Conservation (phyloP, 2,797 vertebrate genomes). For the Micropoecilia bifurca region DNA sequence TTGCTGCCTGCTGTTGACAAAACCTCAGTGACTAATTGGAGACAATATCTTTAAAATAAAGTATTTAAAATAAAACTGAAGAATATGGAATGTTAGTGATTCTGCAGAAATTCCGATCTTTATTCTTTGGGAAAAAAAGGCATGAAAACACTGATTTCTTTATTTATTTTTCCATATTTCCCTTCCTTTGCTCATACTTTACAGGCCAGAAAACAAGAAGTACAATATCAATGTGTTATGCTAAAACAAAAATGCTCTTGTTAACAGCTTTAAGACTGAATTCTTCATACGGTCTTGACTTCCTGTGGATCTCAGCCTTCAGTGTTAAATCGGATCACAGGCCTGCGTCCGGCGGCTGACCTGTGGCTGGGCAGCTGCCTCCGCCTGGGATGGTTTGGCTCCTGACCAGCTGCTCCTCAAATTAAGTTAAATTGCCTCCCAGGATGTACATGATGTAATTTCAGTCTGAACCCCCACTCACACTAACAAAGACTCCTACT, state of each 20-base stretch:
- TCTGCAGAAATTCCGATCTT: not conserved
- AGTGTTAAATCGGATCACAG: not conserved
- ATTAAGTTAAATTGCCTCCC: conserved; percentile 68
- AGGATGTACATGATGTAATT: conserved; percentile 52
- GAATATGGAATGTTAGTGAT: not conserved
- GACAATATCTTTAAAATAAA: not conserved
- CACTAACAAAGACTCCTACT: not conserved
- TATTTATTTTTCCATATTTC: not conserved
- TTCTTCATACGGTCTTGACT: not conserved
- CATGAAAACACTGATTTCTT: not conserved
- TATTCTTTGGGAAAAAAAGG: not conserved
- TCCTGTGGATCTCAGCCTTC: not conserved
- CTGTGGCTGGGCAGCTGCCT: conserved; percentile 65
- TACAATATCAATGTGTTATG: not conserved
- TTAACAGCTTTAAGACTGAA: not conserved
- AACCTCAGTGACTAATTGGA: not conserved
- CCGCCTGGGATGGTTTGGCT: conserved; percentile 48
- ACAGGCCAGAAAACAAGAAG: not conserved
- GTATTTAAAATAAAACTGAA: not conserved
- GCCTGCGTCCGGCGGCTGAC: conserved; percentile 28
- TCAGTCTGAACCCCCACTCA: conserved; percentile 22
- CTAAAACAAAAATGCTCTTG: not conserved
- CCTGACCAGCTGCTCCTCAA: conserved; percentile 64
- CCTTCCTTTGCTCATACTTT: not conserved
- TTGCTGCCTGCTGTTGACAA: not conserved